These are phyloP conservation scores for Cololabis saira DNA, from an alignment of 2,113 vertebrate genomes.

Conservation along the genomic window DNA sequence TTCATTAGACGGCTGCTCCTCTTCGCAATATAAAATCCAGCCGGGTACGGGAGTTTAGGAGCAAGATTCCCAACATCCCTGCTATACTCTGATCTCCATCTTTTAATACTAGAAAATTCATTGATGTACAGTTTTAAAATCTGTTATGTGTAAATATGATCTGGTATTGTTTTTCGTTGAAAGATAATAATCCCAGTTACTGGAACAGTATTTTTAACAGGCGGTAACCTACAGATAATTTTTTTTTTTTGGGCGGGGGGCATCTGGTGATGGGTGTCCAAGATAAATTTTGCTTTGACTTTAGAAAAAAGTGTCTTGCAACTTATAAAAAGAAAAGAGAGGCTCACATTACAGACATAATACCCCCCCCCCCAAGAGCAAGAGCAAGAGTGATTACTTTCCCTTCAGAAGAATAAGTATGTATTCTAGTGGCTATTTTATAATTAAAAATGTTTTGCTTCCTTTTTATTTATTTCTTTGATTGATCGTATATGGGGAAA, in stretches of 20 bases:
- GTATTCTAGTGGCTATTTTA: conserved; percentile 14
- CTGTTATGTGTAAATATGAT: conserved; percentile 8
- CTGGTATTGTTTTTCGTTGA: conserved; percentile 16
- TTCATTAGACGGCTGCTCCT: conserved; percentile 2
- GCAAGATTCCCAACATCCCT: conserved; percentile 7
- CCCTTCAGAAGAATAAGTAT: neutral
- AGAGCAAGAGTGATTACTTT: too few species aligned
- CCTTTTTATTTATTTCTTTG: neutral
- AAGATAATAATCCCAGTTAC: neutral
- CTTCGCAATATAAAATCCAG: neutral
- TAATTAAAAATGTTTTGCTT: conserved; percentile 1
- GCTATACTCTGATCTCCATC: conserved; percentile 1
- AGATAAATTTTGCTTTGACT: neutral
- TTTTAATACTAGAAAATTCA: neutral
- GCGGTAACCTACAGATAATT: neutral
- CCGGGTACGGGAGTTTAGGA: neutral
- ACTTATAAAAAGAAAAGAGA: neutral
- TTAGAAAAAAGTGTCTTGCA: neutral
- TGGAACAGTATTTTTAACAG: conserved; percentile 36
- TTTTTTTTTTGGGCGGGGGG: neutral
- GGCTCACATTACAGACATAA: conserved; percentile 6
- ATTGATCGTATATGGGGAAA: neutral
- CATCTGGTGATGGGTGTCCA: conserved; percentile 33
- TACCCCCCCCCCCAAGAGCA: neutral
- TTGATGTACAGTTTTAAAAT: neutral